Percentiles rank a stretch among this genome's conserved stretches.
Evolutionary conservation across 64 coral and sea anemone species (phyloP).

Genomic region (Dendronephthya gigantea): DNA sequence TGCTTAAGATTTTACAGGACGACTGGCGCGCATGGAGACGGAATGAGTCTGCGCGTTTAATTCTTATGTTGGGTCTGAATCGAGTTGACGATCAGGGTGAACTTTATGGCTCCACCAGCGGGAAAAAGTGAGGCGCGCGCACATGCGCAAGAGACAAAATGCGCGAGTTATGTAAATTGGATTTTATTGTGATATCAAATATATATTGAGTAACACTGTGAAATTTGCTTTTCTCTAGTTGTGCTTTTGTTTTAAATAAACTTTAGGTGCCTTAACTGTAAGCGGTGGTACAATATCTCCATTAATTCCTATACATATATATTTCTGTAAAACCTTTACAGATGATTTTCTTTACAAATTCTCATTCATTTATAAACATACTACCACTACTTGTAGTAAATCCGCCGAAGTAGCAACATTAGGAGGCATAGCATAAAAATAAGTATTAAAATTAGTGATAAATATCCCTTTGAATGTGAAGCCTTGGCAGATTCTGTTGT

Average conservation of each 20-base stretch:
- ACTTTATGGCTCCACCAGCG: background rate
- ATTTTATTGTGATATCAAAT: too few species aligned
- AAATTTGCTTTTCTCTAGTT: too few species aligned
- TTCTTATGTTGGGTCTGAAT: background rate
- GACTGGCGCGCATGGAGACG: background rate
- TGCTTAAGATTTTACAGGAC: background rate
- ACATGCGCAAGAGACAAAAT: too few species aligned
- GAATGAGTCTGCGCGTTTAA: background rate
- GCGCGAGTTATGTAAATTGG: too few species aligned
- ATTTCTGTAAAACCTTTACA: too few species aligned
- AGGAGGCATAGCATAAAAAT: background rate
- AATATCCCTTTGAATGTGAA: background rate
- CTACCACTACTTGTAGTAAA: background rate
- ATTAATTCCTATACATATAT: too few species aligned
- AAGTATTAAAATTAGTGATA: background rate
- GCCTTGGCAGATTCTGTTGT: background rate
- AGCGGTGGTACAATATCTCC: too few species aligned
- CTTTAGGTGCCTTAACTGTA: too few species aligned
- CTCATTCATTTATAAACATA: background rate
- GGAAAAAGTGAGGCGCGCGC: too few species aligned
- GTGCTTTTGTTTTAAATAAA: too few species aligned
- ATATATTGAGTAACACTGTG: too few species aligned
- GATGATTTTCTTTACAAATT: background rate
- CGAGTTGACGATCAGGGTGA: background rate
- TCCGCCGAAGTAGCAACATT: background rate